Base-by-base conservation (phyloP, 1,140 invertebrate species). In the Solenopsis fugax region DNA sequence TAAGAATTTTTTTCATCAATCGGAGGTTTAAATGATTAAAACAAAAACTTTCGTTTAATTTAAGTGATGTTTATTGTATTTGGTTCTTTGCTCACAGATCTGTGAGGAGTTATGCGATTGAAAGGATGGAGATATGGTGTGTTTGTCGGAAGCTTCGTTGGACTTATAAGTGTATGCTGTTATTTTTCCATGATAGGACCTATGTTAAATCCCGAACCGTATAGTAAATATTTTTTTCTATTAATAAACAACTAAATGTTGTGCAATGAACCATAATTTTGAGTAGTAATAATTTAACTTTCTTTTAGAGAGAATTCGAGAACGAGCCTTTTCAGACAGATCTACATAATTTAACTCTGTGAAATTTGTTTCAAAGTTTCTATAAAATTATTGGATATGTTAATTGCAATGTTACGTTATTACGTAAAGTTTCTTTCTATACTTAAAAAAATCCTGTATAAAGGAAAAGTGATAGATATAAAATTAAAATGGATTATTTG, bases 131-230 rank as follows among this genome's bases (percentile, higher is more conserved):
- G 96, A 90, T 97, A 96, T 90, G 94, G 88, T 34, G 93, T 93
- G 16, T 96, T 97, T 78, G 92, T 97, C 52, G 96, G 96, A 62
- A 94, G 95, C 78, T 90, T 97, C 50, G 93, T 97, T 34, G 96
- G 96, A 24, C 88, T 94, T 16, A 95, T 97, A 58, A 95, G 95
- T 48, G 4, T 96, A 48, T 94, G 96, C 0, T 87, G 96, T 4
- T 97, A 97, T 92, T 96, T 97, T 3, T 95, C 97, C 80, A 95
- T 97, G 29, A 95, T 98, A 73, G 94, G 96, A 73, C 97, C 97
- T 6, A 96, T 97, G 95, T 91, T 97, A 1, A 95, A 97, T 93
- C 93, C 96, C 56, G 95, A 97, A 21, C 95, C 96, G 85, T 97
- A 97, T 87, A 97, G 97, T 96, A 95, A 95, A 95, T 94, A 58